phyloP scores from a whole-genome alignment of 2,888 invertebrate genomes.

The Tineola bisselliella region DNA sequence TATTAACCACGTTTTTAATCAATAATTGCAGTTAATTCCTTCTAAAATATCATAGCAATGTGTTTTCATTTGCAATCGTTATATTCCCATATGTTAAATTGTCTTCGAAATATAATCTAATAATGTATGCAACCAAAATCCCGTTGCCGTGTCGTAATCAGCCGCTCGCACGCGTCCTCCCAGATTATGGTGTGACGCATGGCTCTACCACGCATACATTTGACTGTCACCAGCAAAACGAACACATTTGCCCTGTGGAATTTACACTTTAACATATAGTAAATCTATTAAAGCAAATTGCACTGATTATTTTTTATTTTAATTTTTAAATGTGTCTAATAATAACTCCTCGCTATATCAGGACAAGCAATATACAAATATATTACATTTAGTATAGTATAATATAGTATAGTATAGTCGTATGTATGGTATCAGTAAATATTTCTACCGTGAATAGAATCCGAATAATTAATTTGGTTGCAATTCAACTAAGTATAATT shows the following conservation, averaged over 20 bases:
- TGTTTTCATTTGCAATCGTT: neutral
- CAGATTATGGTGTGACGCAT: constrained; percentile 11
- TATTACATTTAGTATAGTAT: too few relatives aligned
- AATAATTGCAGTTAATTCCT: too few relatives aligned
- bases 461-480: too few relatives aligned
- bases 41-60: neutral
- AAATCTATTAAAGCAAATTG: neutral
- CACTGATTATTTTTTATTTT: too few relatives aligned
- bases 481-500: too few relatives aligned
- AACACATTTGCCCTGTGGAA: neutral
- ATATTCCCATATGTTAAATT: neutral
- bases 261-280: neutral
- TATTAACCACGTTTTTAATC: too few relatives aligned
- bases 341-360: too few relatives aligned
- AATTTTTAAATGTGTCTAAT: too few relatives aligned
- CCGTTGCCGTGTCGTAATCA: constrained; percentile 3
- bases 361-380: too few relatives aligned
- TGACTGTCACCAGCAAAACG: neutral
- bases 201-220: constrained; percentile 2
- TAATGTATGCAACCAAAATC: constrained; percentile 10
- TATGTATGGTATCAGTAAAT: too few relatives aligned
- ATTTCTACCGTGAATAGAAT: too few relatives aligned
- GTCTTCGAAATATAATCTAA: constrained; percentile 8
- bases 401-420: too few relatives aligned
- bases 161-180: neutral